phyloP scores from a whole-genome alignment of 2,113 vertebrate species.

The Onychorhynchus coronatus region DNA sequence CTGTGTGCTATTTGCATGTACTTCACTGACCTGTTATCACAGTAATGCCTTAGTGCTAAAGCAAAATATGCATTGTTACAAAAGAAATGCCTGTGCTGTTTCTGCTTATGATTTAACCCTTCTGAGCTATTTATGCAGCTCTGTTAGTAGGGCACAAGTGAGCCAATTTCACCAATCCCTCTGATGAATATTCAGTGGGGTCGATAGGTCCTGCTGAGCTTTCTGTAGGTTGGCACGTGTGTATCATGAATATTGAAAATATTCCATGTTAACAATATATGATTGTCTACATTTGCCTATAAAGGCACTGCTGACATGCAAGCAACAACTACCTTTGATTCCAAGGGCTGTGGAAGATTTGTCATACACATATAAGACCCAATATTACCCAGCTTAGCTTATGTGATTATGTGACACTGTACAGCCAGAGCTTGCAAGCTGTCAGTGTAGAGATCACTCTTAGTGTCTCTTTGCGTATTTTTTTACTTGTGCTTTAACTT shows the following conservation, averaged over 20 bases:
- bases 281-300: neutral
- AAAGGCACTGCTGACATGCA: neutral
- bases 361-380: neutral
- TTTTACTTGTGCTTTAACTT: neutral
- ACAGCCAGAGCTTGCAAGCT: neutral
- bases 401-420: neutral
- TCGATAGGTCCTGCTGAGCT: neutral
- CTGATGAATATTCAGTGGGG: neutral
- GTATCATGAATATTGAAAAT: neutral
- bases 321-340: neutral
- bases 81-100: neutral
- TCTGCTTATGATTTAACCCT: neutral
- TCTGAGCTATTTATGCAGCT: neutral
- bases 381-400: accelerated
- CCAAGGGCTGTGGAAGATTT: neutral
- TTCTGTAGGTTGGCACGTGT: neutral
- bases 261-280: neutral
- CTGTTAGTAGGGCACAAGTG: neutral
- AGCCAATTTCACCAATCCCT: neutral
- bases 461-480: neutral
- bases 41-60: neutral
- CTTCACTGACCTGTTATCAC: neutral
- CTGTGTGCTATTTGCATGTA: neutral
- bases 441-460: neutral
- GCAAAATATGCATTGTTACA: neutral